Percentiles rank a stretch among this genome's conserved stretches.
Evolutionary conservation across 1,140 invertebrate genomes (phyloP).

Genomic region (Metopolophium dirhodum): DNA sequence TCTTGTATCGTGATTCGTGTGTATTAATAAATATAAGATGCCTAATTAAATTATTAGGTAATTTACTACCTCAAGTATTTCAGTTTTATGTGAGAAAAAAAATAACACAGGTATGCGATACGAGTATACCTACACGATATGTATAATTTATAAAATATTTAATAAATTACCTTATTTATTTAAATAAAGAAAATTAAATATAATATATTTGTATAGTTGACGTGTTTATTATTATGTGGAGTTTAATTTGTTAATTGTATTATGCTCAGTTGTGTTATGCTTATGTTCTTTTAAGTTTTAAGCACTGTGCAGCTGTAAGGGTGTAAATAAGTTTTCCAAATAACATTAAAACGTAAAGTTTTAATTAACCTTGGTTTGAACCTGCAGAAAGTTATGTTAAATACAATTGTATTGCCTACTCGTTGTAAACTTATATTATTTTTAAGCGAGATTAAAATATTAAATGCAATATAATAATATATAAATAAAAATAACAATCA

Average conservation of each 20-base stretch:
- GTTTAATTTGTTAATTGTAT: constrained; percentile 11
- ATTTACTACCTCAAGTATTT: too few relatives aligned
- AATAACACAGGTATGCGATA: not conserved
- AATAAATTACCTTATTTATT: not conserved
- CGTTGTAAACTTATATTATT: not conserved
- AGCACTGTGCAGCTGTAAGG: not conserved
- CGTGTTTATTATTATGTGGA: not conserved
- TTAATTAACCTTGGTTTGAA: constrained; percentile 5
- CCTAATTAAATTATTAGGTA: too few relatives aligned
- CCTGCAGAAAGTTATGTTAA: not conserved
- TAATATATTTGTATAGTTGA: not conserved
- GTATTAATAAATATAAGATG: not conserved
- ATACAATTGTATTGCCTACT: not conserved
- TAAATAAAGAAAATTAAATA: not conserved
- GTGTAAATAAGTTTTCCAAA: constrained; percentile 32
- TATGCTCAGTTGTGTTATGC: not conserved
- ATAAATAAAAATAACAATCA: too few relatives aligned
- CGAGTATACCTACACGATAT: not conserved
- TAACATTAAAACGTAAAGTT: not conserved
- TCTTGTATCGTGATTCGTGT: not conserved
- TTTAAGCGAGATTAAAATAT: not conserved
- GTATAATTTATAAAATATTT: not conserved
- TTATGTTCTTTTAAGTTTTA: not conserved
- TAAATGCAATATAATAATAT: not conserved
- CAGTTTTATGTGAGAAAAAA: too few relatives aligned